These are phyloP conservation scores for Poeciliopsis infans DNA, from an alignment of 2,797 vertebrate genomes.

Conservation along the genomic window DNA sequence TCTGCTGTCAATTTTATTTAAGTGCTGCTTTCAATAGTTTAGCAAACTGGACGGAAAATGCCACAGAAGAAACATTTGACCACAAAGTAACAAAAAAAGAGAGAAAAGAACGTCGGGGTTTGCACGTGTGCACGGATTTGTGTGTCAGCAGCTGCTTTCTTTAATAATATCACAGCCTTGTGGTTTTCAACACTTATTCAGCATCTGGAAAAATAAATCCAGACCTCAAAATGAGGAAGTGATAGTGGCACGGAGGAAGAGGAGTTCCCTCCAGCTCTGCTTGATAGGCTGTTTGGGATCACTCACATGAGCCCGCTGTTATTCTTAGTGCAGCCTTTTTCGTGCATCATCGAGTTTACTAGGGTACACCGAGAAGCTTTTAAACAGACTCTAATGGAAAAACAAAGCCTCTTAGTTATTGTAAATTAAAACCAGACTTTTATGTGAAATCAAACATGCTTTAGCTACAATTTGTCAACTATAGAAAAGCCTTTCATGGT, in stretches of 20 bases:
- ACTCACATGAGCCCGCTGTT: constrained; percentile 66
- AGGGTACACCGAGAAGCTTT: constrained; percentile 31
- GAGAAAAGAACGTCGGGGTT: constrained; percentile 2
- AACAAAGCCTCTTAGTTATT: neutral
- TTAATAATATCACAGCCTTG: constrained; percentile 49
- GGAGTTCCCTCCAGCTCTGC: constrained; percentile 52
- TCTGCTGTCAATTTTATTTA: constrained; percentile 62
- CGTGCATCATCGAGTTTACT: constrained; percentile 52
- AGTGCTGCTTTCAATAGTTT: constrained; percentile 40
- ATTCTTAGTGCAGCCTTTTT: constrained; percentile 60
- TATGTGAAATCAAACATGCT: neutral
- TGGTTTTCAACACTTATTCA: constrained; percentile 54
- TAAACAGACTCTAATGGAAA: neutral
- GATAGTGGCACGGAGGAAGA: constrained; percentile 73
- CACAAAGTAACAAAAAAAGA: constrained; percentile 11
- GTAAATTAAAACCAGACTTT: neutral
- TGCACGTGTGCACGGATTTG: constrained; percentile 5
- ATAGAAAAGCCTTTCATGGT: neutral
- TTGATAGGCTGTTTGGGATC: constrained; percentile 49
- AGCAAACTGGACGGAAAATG: constrained; percentile 18
- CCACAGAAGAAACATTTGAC: constrained; percentile 13
- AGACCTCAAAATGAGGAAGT: constrained; percentile 74
- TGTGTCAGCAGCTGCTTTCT: constrained; percentile 69
- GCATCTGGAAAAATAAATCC: constrained; percentile 65
- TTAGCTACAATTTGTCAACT: neutral